Base-by-base conservation (phyloP, 2,888 invertebrate species). In the Aphelenchoides bicaudatus region DNA sequence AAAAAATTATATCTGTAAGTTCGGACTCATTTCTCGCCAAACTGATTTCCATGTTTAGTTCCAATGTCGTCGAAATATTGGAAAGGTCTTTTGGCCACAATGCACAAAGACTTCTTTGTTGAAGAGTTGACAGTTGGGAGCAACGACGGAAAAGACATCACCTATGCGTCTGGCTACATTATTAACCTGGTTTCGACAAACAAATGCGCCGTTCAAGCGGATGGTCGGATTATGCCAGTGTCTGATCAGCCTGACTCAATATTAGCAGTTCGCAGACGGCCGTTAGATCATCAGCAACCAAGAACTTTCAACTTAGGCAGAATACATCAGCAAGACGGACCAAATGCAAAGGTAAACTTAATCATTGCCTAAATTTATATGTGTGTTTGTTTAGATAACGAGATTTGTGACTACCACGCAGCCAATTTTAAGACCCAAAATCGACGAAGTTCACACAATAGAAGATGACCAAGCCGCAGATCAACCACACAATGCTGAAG, bases 61-160 rank as follows among this genome's bases (percentile, higher is more conserved):
- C 8, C 49, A 2, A 59, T 58, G 2, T 19, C 16, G 30, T 25
- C 29, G 21, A 29, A 43, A n/a, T 37, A 58, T 19, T 58, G 46
- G 48, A 58, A 46, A 23, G 10, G 27, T 5, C 25, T 59, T 8
- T 38, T 58, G 5, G 25, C 46, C 13, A 29, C 19, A 16, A 29
- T 58, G 25, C 46, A 56, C 39, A 58, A 58, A 34, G 58, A 58
- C 3, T 21, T 47, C 31, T n/a, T 23, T 21, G 13, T 58, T 8
- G 58, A 58, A 25, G 28, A 58, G 2, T 31, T 58, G 30, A 30
- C 27, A 1, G 37, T 47, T 8, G 3, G 10, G 10, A 43, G 27
- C 3, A 10, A 10, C 13, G 27, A 16, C 2, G 25, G 27, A 13
- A 16, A 51, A 13, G 52, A 28, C 13, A 27, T 25, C 2, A 21